Evolutionary conservation across 2,797 vertebrate genomes (phyloP), one percentile per base, ranked within the genome.

Genomic region (Decapterus maruadsi): DNA sequence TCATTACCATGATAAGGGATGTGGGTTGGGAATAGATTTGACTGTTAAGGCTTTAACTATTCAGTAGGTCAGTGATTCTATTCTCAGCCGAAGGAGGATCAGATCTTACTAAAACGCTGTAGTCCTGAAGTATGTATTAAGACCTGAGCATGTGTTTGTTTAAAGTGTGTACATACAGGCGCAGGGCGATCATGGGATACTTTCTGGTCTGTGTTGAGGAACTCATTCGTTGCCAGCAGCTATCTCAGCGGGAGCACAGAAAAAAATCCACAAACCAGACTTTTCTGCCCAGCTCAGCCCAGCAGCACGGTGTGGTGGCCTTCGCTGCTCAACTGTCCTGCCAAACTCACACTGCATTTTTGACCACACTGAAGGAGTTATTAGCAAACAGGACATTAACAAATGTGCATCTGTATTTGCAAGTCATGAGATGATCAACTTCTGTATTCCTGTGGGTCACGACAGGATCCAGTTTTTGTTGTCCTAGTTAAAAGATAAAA

Each of bases 361-460:
- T 53, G 29, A 68, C 1, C 7, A 11, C 42, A 31, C 50, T 13
- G 14, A 51, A 78, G 77, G 26, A 26, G 7, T 40, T 26, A 26
- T 42, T n/a, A 34, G 16, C 4, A 55, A 55, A 55, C 14, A 70
- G 56, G 22, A 1, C 63, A 26, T 77, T 29, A 42, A 19, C 45
- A 61, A 76, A 60, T 13, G 13, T 58, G 48, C 6, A n/a, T 82
- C 59, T 80, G 67, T 79, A 42, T 81, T 75, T 79, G 50, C 58
- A 64, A 81, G 84, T 91, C 87, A 90, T 86, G 83, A 87, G 80
- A 81, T 64, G 42, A 64, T 82, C 82, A 77, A 53, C 70, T n/a
- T n/a, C n/a, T n/a, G n/a, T 72, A 78, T 81, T 89, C 68, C 53
- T 84, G 73, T 61, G 62, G 64, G 48, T 74, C 76, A 85, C 34